Conservation (phyloP, 2,888 invertebrate species). For the Drosophila setosimentum region DNA sequence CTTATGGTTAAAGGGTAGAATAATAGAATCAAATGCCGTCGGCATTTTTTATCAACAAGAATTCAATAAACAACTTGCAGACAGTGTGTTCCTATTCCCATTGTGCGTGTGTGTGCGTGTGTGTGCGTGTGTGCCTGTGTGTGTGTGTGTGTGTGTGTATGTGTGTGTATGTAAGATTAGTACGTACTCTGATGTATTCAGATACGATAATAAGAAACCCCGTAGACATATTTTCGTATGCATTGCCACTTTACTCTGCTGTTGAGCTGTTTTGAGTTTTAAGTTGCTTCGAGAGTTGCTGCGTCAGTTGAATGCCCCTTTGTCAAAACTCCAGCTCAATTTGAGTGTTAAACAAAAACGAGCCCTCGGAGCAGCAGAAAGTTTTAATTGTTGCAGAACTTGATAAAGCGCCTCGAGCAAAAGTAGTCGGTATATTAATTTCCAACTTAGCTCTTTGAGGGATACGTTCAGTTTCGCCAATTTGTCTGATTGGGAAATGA, state of each 20-base stretch:
- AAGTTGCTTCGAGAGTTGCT: background rate
- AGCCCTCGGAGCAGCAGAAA: background rate
- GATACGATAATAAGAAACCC: slow-evolving; percentile 1
- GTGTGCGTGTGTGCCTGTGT: too few species aligned
- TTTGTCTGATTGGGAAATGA: background rate
- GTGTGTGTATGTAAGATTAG: slow-evolving; percentile 20
- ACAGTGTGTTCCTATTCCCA: background rate
- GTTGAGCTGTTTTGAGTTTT: background rate
- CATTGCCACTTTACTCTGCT: background rate
- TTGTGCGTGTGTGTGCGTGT: background rate
- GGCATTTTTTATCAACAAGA: slow-evolving; percentile 28
- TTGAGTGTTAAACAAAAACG: slow-evolving; percentile 1
- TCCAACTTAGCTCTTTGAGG: background rate
- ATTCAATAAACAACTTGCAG: slow-evolving; percentile 49
- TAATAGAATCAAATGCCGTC: slow-evolving; percentile 29
- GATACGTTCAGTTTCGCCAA: background rate
- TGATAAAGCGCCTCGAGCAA: background rate
- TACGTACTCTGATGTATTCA: slow-evolving; percentile 3
- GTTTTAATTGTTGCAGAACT: slow-evolving; percentile 10
- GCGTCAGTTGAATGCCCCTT: slow-evolving; percentile 16
- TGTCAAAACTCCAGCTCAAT: background rate
- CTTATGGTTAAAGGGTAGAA: slow-evolving; percentile 1
- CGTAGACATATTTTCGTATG: slow-evolving; percentile 13
- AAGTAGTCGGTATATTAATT: background rate
- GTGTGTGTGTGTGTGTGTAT: background rate